Evolutionary conservation across 2,797 vertebrate species (phyloP), one percentile per base, ranked within the genome.

Genomic region (Myotis pilosus): DNA sequence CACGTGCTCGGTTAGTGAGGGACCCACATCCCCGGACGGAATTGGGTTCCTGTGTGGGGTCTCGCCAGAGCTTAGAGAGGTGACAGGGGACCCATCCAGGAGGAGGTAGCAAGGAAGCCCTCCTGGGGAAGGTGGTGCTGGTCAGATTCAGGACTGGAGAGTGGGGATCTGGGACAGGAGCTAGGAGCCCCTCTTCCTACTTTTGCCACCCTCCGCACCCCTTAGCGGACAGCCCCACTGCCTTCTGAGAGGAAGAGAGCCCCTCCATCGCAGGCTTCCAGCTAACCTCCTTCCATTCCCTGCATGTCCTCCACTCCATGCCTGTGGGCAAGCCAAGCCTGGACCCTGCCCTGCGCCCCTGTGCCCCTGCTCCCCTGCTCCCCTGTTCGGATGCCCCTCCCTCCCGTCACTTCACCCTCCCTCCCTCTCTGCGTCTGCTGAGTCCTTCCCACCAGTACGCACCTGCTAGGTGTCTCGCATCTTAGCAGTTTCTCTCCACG

Each of bases 371-470:
- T 60, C 36, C 13, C 89, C 19, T 25, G 9, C 69, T 22, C 5
- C 1, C 60, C 83, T 33, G 25, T 28, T 60, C n/a, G 0, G 15
- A 12, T 0, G 11, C 47, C 64, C 7, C 19, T 55, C 6, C 53
- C 33, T 2, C 22, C 55, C 8, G 44, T 5, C 6, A 78, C 12
- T 36, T 4, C n/a, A 2, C 8, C 38, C 13, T 13, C 47, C 3
- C 11, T 19, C 74, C n/a, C 5, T 4, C 64, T 12, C 30, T 7
- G 30, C 1, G 2, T 23, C 74, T 2, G 22, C 38, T 0, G 2
- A 17, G 11, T 57, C 75, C 38, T 44, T n/a, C 47, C 72, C 6
- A 0, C 23, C 1, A 0, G 25, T 1, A 16, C 13, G 1, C 33
- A 11, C 22, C 83, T n/a, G 19, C 62, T 1, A 1, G 2, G 53